Evolutionary conservation across 2,888 invertebrate species (phyloP).

Genomic region (Andrena bucephala): DNA sequence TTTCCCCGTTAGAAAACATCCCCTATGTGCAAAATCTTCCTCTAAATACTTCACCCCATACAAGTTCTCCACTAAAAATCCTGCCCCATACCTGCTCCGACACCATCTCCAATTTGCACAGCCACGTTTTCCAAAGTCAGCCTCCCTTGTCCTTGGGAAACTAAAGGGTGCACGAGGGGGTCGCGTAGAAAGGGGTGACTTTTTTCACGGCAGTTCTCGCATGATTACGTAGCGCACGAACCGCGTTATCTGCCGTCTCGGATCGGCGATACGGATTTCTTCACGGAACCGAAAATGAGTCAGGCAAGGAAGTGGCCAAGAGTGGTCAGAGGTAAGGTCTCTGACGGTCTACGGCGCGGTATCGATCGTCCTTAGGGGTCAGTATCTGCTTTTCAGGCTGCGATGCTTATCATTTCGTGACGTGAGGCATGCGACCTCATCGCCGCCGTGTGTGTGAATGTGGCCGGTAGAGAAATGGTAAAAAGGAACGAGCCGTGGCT

Average conservation of each 20-base stretch:
- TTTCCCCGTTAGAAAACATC: too few species aligned
- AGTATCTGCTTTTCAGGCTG: slow-evolving; percentile 75
- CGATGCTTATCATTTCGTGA: slow-evolving; percentile 78
- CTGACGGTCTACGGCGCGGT: slow-evolving; percentile 64
- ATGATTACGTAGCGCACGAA: slow-evolving; percentile 24
- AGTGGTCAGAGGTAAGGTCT: slow-evolving; percentile 67
- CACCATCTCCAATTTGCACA: background rate
- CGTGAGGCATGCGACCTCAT: slow-evolving; percentile 75
- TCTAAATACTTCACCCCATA: too few species aligned
- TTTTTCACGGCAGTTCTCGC: slow-evolving; percentile 24
- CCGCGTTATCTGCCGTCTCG: slow-evolving; percentile 40
- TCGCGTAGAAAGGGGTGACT: background rate
- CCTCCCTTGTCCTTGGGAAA: background rate
- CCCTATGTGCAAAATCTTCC: too few species aligned
- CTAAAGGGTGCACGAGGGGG: background rate
- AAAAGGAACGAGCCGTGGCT: slow-evolving; percentile 34
- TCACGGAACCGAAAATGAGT: slow-evolving; percentile 57
- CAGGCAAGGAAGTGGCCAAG: slow-evolving; percentile 59
- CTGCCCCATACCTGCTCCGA: background rate
- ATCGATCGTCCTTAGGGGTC: slow-evolving; percentile 73
- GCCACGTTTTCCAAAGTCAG: background rate
- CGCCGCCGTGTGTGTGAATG: slow-evolving; percentile 27
- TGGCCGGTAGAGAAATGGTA: slow-evolving; percentile 15
- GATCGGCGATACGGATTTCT: slow-evolving; percentile 51
- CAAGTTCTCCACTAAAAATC: too few species aligned